Conservation (phyloP, 2,797 vertebrate genomes). For the Eospalax fontanierii region DNA sequence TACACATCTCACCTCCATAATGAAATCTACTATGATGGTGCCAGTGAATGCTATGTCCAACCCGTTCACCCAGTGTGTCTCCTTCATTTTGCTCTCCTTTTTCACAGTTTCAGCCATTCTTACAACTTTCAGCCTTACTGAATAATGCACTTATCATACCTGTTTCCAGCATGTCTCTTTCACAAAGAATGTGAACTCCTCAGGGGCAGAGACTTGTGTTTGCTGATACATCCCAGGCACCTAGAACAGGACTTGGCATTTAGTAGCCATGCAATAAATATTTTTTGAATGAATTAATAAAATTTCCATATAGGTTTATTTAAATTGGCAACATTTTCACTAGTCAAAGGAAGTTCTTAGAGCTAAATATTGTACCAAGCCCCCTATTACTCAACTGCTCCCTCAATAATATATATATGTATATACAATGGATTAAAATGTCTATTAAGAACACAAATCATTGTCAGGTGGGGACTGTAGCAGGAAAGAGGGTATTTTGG, state of each 20-base stretch:
- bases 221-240: neutral
- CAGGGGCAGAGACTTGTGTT: neutral
- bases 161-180: neutral
- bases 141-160: neutral
- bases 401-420: neutral
- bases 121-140: neutral
- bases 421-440: neutral
- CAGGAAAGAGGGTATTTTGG: neutral
- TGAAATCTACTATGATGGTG: no score
- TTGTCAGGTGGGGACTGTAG: neutral
- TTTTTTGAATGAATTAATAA: neutral
- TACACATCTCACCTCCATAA: neutral
- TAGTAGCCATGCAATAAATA: neutral
- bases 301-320: neutral
- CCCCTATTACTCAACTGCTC: neutral
- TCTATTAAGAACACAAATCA: neutral
- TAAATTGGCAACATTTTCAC: slow-evolving; percentile 37
- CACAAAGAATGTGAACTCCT: neutral
- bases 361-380: neutral
- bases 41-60: neutral
- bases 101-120: neutral
- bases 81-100: neutral
- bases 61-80: neutral
- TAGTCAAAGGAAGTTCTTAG: neutral
- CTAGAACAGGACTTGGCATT: neutral